Evolutionary conservation across 2,888 invertebrate species (phyloP).

Genomic region (Polydrusus tereticollis): DNA sequence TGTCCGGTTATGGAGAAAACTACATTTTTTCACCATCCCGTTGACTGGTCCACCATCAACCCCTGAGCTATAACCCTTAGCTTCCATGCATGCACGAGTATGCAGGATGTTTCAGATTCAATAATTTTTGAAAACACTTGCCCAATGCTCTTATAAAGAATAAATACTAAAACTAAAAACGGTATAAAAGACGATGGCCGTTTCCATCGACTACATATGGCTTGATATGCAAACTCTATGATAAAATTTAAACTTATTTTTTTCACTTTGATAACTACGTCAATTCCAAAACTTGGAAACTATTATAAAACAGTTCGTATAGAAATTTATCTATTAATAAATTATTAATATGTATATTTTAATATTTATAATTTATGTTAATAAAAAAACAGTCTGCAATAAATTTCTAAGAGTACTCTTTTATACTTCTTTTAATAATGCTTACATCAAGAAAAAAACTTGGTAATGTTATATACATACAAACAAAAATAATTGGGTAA

Average conservation of each 20-base stretch:
- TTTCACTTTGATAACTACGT: constrained; percentile 7
- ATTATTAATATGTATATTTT: not conserved
- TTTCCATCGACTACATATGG: not conserved
- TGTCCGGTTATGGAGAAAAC: no score
- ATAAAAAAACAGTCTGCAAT: no score
- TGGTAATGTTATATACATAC: no score
- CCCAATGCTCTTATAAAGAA: not conserved
- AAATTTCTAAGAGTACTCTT: no score
- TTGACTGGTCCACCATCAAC: no score
- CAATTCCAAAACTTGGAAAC: constrained; percentile 17
- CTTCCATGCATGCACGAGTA: no score
- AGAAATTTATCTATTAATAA: not conserved
- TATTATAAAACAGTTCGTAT: constrained; percentile 16
- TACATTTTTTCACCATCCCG: no score
- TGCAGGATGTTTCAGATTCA: no score
- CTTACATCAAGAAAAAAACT: no score
- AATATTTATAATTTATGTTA: not conserved
- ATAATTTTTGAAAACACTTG: not conserved
- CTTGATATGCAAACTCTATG: constrained; percentile 62
- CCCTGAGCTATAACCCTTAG: no score
- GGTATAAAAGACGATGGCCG: not conserved
- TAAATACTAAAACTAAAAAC: not conserved
- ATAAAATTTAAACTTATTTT: constrained; percentile 54
- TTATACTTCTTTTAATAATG: no score
- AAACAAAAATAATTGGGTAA: no score